Evolutionary conservation across 2,797 vertebrate species (phyloP), one percentile per base, ranked within the genome.

Genomic region (Melanogrammus aeglefinus): DNA sequence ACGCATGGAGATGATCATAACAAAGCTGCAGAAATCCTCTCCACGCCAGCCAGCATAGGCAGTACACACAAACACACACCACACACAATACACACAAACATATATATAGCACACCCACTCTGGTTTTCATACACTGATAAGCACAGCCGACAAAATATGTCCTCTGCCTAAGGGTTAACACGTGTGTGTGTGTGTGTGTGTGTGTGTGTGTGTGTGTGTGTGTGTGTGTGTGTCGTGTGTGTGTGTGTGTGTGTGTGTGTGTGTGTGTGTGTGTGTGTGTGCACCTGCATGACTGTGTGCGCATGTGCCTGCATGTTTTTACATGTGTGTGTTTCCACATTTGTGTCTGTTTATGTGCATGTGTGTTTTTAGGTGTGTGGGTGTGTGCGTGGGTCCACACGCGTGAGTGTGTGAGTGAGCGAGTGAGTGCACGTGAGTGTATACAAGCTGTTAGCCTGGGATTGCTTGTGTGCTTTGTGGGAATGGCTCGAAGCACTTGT

Each of bases 71-170:
- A 13, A 31, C 29, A 35, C 70, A 72, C 31, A 35, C 70, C 27
- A 33, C 70, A 71, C 69, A 31, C 69, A 31, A 10, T n/a, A 31
- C 24, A 88, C 69, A 31, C 24, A 27, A 9, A 31, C 27, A 71
- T 13, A 18, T 9, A 35, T 10, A 35, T 8, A 76, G 35, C 24
- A 29, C 78, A 85, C 76, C 76, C 77, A 80, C 83, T 90, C 83
- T 81, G 79, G 78, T 87, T 87, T 86, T 80, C 85, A 84, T 88
- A 77, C 70, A 78, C 83, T 86, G 82, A 91, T 90, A 84, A 90
- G 87, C 88, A 84, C 81, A 88, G 88, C 90, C 90, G 89, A 90
- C 90, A 90, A 92, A 91, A 91, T 82, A 87, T 84, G 89, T 88
- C 89, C 89, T 90, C 88, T 57, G 83, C 88, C 86, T 82, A 69